Evolutionary conservation across 2,797 vertebrate genomes (phyloP).

Genomic region (Cyprinodon diabolis): DNA sequence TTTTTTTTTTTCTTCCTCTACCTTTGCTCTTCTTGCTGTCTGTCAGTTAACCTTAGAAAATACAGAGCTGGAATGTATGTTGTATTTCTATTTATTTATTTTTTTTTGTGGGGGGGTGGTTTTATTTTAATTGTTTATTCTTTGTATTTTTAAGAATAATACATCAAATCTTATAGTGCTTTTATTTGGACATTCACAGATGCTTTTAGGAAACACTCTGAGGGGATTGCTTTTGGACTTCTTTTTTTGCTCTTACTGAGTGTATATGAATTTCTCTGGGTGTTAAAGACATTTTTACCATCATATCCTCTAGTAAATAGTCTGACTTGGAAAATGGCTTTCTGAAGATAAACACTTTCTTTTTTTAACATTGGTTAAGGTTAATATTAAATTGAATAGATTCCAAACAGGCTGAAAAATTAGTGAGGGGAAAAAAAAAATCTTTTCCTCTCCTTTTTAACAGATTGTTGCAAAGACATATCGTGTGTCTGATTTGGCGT

Average conservation of each 20-base stretch:
- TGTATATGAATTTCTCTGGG: not conserved
- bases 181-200: too few species aligned
- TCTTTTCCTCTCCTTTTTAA: constrained; percentile 31
- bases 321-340: not conserved
- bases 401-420: constrained; percentile 9
- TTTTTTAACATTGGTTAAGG: not conserved
- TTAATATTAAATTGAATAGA: constrained; percentile 21
- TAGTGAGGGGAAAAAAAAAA: constrained; percentile 20
- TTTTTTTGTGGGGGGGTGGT: not conserved
- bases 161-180: too few species aligned
- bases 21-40: constrained; percentile 14
- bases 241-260: not conserved
- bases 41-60: constrained; percentile 9
- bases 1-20: constrained; percentile 23
- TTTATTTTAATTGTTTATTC: not conserved
- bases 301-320: not conserved
- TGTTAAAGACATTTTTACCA: not conserved
- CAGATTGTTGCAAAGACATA: constrained; percentile 33
- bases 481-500: constrained; percentile 46
- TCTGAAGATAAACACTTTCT: not conserved
- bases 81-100: not conserved
- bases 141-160: not conserved
- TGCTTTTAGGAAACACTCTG: too few species aligned
- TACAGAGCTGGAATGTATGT: not conserved
- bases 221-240: not conserved